Percentiles rank a stretch among this genome's conserved stretches.
Evolutionary conservation across 2,888 invertebrate species (phyloP).

Genomic region (Amphipyra berbera): DNA sequence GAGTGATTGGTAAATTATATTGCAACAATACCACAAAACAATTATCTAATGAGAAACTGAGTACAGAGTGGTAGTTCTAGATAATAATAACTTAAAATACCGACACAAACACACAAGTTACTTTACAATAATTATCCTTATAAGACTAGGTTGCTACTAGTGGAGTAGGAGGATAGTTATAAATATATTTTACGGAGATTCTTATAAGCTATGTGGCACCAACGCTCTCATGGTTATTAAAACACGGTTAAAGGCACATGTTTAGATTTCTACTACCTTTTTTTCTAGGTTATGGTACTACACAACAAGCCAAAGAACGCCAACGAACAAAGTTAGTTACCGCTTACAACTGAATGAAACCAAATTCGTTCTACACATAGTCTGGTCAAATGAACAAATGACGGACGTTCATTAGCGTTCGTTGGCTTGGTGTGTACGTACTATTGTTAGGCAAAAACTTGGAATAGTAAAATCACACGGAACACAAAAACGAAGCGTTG

Average conservation of each 20-base stretch:
- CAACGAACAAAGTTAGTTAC: too few species aligned
- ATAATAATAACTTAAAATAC: slow-evolving; percentile 41
- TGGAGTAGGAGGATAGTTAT: slow-evolving; percentile 70
- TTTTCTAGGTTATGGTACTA: slow-evolving; percentile 10
- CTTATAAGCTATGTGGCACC: slow-evolving; percentile 76
- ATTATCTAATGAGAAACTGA: slow-evolving; percentile 11
- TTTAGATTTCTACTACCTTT: slow-evolving; percentile 29
- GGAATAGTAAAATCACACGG: slow-evolving; percentile 50
- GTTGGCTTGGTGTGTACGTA: too few species aligned
- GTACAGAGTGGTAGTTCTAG: slow-evolving; percentile 16
- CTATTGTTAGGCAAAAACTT: slow-evolving; percentile 36
- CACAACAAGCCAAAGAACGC: too few species aligned
- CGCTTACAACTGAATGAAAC: too few species aligned
- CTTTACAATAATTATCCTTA: slow-evolving; percentile 45
- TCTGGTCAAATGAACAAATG: too few species aligned
- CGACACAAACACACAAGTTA: slow-evolving; percentile 33
- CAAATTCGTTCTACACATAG: too few species aligned
- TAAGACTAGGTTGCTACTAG: slow-evolving; percentile 75
- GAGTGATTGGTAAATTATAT: background rate
- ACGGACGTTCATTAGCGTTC: too few species aligned
- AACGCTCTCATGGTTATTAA: slow-evolving; percentile 53
- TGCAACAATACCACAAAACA: background rate
- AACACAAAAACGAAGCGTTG: slow-evolving; percentile 55
- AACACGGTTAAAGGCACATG: slow-evolving; percentile 68
- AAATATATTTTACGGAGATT: slow-evolving; percentile 73